These are phyloP conservation scores for Xestia sexstrigata DNA, from an alignment of 2,888 invertebrate genomes.

Conservation along the genomic window DNA sequence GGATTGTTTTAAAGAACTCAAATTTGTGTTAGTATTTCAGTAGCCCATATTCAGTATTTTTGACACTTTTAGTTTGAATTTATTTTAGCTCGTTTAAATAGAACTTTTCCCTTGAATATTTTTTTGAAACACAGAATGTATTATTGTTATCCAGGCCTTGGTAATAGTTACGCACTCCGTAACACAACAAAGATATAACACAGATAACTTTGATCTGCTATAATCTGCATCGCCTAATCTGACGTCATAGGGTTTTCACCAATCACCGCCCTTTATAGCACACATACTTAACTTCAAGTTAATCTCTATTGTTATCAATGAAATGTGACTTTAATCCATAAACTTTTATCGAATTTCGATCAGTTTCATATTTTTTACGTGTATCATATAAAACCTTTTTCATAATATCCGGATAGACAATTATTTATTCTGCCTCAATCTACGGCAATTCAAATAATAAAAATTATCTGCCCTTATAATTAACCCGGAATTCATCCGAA, in stretches of 20 bases:
- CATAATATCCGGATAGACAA: not conserved
- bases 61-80: too few relatives aligned
- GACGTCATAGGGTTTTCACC: slow-evolving; percentile 13
- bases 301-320: slow-evolving; percentile 16
- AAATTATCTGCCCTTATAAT: not conserved
- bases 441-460: not conserved
- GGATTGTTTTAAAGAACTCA: too few relatives aligned
- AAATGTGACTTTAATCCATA: not conserved
- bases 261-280: not conserved
- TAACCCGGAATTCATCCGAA: not conserved
- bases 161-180: not conserved
- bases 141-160: not conserved
- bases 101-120: too few relatives aligned
- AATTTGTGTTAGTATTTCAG: too few relatives aligned
- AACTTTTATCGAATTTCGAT: not conserved
- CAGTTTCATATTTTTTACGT: not conserved
- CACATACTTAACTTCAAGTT: not conserved
- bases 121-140: not conserved
- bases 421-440: not conserved
- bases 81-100: too few relatives aligned
- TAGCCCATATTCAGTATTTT: too few relatives aligned
- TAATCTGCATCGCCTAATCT: not conserved
- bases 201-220: slow-evolving; percentile 13
- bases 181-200: slow-evolving; percentile 17
- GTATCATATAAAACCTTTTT: not conserved